phyloP scores from a whole-genome alignment of 2,113 vertebrate species.

The Caracal caracal region DNA sequence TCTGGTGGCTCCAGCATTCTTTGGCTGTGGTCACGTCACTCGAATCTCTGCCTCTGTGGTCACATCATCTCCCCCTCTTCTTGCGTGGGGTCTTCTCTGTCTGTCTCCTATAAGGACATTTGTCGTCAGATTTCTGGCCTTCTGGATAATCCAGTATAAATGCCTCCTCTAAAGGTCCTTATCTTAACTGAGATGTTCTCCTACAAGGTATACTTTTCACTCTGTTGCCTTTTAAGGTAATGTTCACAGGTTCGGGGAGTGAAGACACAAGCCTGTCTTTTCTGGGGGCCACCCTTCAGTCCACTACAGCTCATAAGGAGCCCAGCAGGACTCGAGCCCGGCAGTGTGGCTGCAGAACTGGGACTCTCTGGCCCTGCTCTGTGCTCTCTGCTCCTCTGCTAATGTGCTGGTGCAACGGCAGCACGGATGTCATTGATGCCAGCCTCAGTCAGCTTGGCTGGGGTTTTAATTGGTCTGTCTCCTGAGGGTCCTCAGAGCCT shows the following conservation, averaged over 20 bases:
- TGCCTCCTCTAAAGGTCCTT: not conserved
- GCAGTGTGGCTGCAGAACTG: not conserved
- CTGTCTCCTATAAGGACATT: not conserved
- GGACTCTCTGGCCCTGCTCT: no score
- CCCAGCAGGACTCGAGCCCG: not conserved
- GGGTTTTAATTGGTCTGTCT: not conserved
- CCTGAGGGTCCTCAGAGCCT: not conserved
- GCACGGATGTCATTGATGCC: rapidly evolving
- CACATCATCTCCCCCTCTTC: not conserved
- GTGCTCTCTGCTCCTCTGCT: not conserved
- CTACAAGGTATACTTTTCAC: not conserved
- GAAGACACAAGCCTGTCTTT: not conserved
- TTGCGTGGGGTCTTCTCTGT: not conserved
- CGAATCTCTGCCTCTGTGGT: not conserved
- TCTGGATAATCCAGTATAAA: not conserved
- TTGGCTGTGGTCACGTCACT: not conserved
- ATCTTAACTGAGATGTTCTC: not conserved
- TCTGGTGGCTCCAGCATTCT: not conserved
- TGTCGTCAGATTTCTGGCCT: not conserved
- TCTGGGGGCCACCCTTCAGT: not conserved
- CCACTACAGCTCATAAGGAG: not conserved
- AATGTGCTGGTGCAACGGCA: rapidly evolving
- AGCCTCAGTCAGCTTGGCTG: not conserved
- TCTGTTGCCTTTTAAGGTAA: not conserved
- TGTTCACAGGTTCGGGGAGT: not conserved